Base-by-base conservation (phyloP, 2,888 invertebrate species). In the Dolichomitus sp. region DNA sequence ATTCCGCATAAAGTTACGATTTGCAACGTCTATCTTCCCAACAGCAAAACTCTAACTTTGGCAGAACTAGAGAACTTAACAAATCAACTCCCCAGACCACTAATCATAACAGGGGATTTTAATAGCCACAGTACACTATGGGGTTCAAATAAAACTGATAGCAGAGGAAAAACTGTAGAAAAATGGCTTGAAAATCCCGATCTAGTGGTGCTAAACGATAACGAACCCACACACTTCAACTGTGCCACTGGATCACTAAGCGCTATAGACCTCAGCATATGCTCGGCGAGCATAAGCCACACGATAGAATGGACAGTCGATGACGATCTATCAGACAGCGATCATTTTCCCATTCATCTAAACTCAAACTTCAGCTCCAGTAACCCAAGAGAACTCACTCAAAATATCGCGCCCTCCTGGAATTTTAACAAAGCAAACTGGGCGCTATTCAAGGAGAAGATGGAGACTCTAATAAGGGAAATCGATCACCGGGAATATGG, bases 61-160 rank as follows among this genome's bases (percentile, higher is more conserved):
- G 12, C 42, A 0, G 77, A 77, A 9, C 59, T 86, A 7, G 42
- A 81, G 19, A 42, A 80, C 57, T 40, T 82, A 11, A 66, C 81
- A 1, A 33, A 65, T 7, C 85, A 89, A 77, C 66, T 88, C 11
- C 86, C 87, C 4, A 73, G 68, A 54, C 86, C 86, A 4, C 72
- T 77, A n/a, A 76, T 87, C 5, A 68, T 87, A 7, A 17, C 85
- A 23, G 88, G 88, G 12, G 87, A 88, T 59, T 87, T 88, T 14
- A 88, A 86, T 57, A 72, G 77, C 37, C 70, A 86, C 23, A 81
- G 84, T 17, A 23, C 23, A 0, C 11, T 78, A 4, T 85, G 85
- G 85, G 84, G 85, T 0, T 86, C 77, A 2, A 17, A 14, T 0
- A 23, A 40, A 30, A 80, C 66, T 9, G 80, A 86, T 50, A 17